Base-by-base conservation (phyloP, 1,140 invertebrate species). In the Monochamus saltuarius region DNA sequence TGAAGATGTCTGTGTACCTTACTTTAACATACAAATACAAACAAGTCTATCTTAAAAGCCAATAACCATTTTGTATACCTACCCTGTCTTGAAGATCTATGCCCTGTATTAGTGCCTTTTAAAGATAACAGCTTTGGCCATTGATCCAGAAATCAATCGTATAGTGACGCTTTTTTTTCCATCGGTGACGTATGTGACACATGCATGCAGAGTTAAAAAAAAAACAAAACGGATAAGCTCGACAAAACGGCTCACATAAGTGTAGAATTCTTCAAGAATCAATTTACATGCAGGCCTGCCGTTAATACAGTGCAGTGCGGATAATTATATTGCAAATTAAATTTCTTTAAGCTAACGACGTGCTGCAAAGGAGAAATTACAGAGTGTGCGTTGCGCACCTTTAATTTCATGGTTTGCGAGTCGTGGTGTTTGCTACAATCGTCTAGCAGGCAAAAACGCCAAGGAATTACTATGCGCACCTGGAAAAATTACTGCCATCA, bases 251-350 rank as follows among this genome's bases (percentile, higher is more conserved):
- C 19, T 37, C 38, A 42, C 39, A 40, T 54, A 16, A 54, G 51
- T 19, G 39, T 3, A 29, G 22, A 29, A 29, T 29, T 29, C 22
- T 29, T 29, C 6, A 29, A 29, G 16, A 54, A 34, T 16, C 19
- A 40, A 54, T 54, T 54, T 54, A 54, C 14, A 54, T 39, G 36
- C 51, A 17, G 39, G 13, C 40, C 40, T 40, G 37, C 39, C 40
- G 39, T 54, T 54, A 54, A 54, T 54, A 37, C 39, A 38, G 40
- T n/a, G 40, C 40, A 16, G 51, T 40, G 19, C n/a, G 40, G 51
- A 54, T 54, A 42, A 54, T 54, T 38, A 19, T 6, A 34, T 40
- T 54, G 37, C 10, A 54, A 54, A 54, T 54, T 36, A 54, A 54
- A 29, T 13, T 40, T 40, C 51, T 54, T 54, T 40, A 19, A 17